Evolutionary conservation across 2,113 vertebrate genomes (phyloP), one percentile per base, ranked within the genome.

Genomic region (Cavia aperea): DNA sequence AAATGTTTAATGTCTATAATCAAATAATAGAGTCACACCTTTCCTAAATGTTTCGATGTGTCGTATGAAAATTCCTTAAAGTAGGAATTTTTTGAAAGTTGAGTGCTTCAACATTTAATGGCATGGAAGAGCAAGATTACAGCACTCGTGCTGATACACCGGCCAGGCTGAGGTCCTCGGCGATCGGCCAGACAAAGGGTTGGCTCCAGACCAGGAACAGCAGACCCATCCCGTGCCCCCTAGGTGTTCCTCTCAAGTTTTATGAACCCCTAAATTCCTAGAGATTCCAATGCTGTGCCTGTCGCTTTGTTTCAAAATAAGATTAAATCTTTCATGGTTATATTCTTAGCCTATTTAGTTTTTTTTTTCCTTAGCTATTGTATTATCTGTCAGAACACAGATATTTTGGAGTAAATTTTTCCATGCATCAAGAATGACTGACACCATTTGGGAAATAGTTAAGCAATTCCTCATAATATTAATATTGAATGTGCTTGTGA

Each of bases 11-110:
- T 78, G 26, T 83, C 39, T 91, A 87, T 62, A 51, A 72, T 89
- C 82, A 88, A 65, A 81, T 84, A 39, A 43, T 81, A 65, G 46
- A 29, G 49, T 66, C 49, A 11, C 46, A 33, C 36, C 19, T 43
- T 58, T 78, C n/a, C 23, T 43, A 65, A 75, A 66, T 81, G 16
- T 84, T 93, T 91, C 93, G 36, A 84, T 56, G 39, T 19, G 0
- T 70, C 58, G 43, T 94, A 83, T 77, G 36, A 90, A 86, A 94
- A 24, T 9, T 81, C 46, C 21, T 95, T 65, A 81, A n/a, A 88
- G 33, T 84, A 11, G 18, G 73, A 89, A 68, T 0, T 51, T 83
- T 81, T 19, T 68, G 65, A 65, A 92, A 84, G 31, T 31, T 66
- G 85, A 54, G 33, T 81, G 9, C 82, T 33, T 10, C 24, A 88